Percentiles rank a stretch among this genome's conserved stretches.
Evolutionary conservation across 1,140 invertebrate genomes (phyloP).

Genomic region (Drosophila pachea): DNA sequence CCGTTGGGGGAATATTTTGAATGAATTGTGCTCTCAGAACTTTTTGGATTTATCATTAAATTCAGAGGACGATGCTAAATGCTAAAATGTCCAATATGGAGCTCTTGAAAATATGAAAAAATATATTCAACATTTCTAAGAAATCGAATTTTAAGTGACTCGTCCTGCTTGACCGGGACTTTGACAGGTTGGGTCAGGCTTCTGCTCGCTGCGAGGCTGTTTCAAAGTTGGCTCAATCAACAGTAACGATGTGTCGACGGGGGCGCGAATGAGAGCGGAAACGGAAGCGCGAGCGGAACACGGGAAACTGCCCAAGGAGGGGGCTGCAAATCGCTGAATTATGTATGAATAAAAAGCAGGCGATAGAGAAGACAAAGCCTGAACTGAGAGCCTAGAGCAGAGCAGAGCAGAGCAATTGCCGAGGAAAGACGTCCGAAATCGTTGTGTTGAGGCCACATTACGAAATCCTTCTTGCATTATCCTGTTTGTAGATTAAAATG

Average conservation of each 20-base stretch:
- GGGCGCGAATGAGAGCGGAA: not conserved
- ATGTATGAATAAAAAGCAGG: constrained; percentile 46
- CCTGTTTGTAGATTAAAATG: constrained; percentile 76
- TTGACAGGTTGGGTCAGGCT: too few relatives aligned
- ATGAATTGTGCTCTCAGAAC: constrained; percentile 63
- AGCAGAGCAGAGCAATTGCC: constrained; percentile 34
- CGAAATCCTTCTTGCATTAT: constrained; percentile 76
- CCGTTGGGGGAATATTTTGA: constrained; percentile 37
- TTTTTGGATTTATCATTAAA: constrained; percentile 48
- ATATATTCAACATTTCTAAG: too few relatives aligned
- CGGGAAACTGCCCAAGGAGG: not conserved
- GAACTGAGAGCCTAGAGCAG: constrained; percentile 12
- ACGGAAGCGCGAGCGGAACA: constrained; percentile 1
- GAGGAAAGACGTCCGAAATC: constrained; percentile 29
- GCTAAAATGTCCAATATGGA: not conserved
- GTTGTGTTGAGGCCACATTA: constrained; percentile 59
- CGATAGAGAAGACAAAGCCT: constrained; percentile 58
- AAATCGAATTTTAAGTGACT: constrained; percentile 16
- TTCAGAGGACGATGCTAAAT: not conserved
- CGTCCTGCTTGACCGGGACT: too few relatives aligned
- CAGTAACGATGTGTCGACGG: constrained; percentile 7
- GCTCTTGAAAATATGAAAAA: too few relatives aligned
- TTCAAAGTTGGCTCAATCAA: constrained; percentile 40
- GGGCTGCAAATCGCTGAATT: constrained; percentile 49
- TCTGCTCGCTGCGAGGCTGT: too few relatives aligned